Evolutionary conservation across 2,797 vertebrate genomes (phyloP).

Genomic region (Podargus strigoides): DNA sequence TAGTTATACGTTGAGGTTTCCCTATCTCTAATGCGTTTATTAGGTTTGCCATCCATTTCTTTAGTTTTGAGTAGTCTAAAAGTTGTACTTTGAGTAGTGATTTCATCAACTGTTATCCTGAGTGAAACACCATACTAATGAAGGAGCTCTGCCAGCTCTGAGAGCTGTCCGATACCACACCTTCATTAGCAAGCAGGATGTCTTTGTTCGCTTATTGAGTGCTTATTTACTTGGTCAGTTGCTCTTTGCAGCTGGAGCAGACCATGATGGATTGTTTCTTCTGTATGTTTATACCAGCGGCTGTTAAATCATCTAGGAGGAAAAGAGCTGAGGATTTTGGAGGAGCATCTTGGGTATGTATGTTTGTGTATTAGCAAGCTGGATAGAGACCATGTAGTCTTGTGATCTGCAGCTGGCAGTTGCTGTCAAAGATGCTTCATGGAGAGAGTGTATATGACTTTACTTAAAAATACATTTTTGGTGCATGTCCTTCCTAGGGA

Average conservation of each 20-base stretch:
- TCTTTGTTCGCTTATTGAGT: neutral
- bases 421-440: neutral
- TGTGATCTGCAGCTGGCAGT: neutral
- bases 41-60: neutral
- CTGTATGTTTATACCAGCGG: neutral
- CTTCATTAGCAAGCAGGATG: neutral
- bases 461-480: neutral
- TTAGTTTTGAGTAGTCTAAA: neutral
- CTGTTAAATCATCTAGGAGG: neutral
- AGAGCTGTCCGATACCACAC: conserved; percentile 14
- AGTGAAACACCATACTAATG: neutral
- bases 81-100: neutral
- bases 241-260: neutral
- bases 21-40: neutral
- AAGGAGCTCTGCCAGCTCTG: neutral
- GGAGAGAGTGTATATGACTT: neutral
- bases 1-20: neutral
- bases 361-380: neutral
- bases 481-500: neutral
- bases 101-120: neutral
- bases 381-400: neutral
- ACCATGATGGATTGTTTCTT: neutral
- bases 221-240: neutral
- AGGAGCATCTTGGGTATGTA: neutral
- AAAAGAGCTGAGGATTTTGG: neutral